These are phyloP conservation scores for Ostrea edulis DNA, from an alignment of 1,140 invertebrate species.

Conservation along the genomic window DNA sequence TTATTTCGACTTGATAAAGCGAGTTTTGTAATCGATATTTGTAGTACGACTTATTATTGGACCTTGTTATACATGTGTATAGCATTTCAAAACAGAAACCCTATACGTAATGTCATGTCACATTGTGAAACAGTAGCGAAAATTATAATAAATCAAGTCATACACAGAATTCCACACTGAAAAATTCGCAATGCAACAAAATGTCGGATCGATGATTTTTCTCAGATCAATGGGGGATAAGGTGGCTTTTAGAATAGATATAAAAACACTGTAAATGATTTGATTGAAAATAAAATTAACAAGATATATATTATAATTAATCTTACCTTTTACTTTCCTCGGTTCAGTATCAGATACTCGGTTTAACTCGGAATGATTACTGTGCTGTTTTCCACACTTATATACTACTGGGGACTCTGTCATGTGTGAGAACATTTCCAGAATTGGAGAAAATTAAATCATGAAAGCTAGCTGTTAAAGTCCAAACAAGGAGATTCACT, in stretches of 20 bases:
- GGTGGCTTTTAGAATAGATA: background rate
- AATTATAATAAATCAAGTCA: no score
- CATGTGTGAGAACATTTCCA: conserved; percentile 19
- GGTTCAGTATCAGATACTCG: background rate
- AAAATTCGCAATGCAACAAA: no score
- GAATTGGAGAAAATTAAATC: background rate
- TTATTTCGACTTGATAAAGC: no score
- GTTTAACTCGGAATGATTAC: background rate
- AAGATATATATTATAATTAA: background rate
- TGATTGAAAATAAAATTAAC: background rate
- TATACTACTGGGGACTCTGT: background rate
- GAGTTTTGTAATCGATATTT: no score
- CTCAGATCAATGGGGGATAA: no score
- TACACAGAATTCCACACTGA: no score
- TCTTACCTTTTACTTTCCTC: background rate
- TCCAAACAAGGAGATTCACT: conserved; percentile 15
- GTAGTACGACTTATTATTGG: no score
- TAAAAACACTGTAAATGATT: background rate
- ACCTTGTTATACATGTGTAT: no score
- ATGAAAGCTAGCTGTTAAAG: background rate
- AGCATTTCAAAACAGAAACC: no score
- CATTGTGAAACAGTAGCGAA: no score
- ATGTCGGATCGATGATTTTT: no score
- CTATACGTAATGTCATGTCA: no score
- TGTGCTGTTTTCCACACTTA: background rate